phyloP scores from a whole-genome alignment of 2,888 invertebrate species.

The Agrotis segetum region DNA sequence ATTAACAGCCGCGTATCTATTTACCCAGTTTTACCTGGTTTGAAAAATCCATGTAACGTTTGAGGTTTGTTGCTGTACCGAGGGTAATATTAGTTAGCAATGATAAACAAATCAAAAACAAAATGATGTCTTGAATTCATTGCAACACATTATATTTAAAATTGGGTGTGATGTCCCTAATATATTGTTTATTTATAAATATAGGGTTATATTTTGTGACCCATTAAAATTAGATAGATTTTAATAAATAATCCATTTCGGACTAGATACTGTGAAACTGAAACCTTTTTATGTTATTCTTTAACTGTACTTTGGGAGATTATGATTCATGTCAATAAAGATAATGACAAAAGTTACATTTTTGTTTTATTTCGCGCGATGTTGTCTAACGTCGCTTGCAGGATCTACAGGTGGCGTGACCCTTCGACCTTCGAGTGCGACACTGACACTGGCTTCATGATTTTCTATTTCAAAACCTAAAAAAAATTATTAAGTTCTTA shows the following conservation, averaged over 20 bases:
- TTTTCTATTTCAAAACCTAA: too few relatives aligned
- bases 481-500: too few relatives aligned
- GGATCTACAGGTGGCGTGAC: background rate
- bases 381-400: too few relatives aligned
- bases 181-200: constrained; percentile 68
- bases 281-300: constrained; percentile 77
- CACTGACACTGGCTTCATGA: too few relatives aligned
- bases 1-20: too few relatives aligned
- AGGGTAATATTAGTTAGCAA: constrained; percentile 17
- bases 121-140: constrained; percentile 45
- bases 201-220: constrained; percentile 57
- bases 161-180: constrained; percentile 69
- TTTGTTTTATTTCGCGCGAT: constrained; percentile 27
- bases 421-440: too few relatives aligned
- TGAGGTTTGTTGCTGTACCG: constrained; percentile 18
- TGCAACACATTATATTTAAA: constrained; percentile 61
- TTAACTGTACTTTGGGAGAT: constrained; percentile 82
- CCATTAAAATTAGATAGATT: constrained; percentile 74
- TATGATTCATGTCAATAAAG: constrained; percentile 86
- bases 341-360: constrained; percentile 68
- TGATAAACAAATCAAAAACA: constrained; percentile 20
- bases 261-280: constrained; percentile 67
- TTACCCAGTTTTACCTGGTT: too few relatives aligned
- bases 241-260: constrained; percentile 67
- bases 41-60: constrained; percentile 18